Conservation (phyloP, 2,113 vertebrate species). For the Bos taurus region DNA sequence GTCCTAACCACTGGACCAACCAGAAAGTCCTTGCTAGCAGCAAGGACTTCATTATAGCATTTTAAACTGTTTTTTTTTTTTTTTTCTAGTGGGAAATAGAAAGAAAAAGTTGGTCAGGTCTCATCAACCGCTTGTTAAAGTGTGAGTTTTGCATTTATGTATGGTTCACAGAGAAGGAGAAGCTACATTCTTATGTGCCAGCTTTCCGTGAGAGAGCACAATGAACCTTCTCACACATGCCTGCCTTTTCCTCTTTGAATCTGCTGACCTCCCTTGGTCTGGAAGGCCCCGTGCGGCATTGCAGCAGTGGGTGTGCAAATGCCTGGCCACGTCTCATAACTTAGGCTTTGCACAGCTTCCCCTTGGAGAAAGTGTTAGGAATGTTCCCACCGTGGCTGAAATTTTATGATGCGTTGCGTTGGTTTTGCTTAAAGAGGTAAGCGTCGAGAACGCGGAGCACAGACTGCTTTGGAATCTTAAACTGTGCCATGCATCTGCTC, state of each 20-base stretch:
- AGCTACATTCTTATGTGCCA: rapidly evolving
- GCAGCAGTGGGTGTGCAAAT: rapidly evolving
- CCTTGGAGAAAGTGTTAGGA: neutral
- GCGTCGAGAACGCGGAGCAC: rapidly evolving
- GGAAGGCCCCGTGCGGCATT: rapidly evolving
- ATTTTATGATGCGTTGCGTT: rapidly evolving
- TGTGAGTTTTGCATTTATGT: neutral
- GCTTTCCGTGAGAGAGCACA: rapidly evolving
- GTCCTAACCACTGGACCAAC: neutral
- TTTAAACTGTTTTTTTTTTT: neutral
- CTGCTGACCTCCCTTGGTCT: rapidly evolving
- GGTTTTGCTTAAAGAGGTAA: neutral
- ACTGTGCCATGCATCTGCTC: rapidly evolving
- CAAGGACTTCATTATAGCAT: neutral
- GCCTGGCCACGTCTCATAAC: rapidly evolving
- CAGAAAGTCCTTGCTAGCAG: neutral
- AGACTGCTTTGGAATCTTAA: neutral
- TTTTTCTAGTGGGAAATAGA: neutral
- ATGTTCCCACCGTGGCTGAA: neutral
- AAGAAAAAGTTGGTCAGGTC: neutral
- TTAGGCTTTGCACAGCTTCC: rapidly evolving
- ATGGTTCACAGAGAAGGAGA: neutral
- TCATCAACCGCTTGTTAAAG: neutral
- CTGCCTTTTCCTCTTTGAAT: rapidly evolving
- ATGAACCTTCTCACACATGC: rapidly evolving